Conservation (phyloP, 2,113 vertebrate genomes). For the Agapornis roseicollis region DNA sequence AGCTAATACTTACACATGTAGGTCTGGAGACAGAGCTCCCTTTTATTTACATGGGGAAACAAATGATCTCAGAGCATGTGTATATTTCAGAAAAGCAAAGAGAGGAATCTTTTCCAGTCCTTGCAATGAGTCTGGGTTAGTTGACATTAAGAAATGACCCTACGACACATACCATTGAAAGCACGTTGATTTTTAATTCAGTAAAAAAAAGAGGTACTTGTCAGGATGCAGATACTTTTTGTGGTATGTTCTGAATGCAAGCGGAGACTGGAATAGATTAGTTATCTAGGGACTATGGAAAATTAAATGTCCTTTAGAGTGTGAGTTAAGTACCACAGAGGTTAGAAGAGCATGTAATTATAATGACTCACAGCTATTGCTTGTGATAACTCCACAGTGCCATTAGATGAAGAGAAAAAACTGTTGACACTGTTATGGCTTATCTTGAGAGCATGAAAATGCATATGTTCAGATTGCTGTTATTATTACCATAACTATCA, state of each 20-base stretch:
- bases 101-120: neutral
- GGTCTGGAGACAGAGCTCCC: neutral
- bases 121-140: neutral
- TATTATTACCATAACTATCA: neutral
- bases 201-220: neutral
- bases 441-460: neutral
- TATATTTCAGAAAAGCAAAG: neutral
- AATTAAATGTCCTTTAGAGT: neutral
- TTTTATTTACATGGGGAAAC: conserved; percentile 18
- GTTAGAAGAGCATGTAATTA: neutral
- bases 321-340: neutral
- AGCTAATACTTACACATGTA: neutral
- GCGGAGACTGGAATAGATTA: neutral
- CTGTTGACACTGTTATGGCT: neutral
- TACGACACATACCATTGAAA: neutral
- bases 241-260: neutral
- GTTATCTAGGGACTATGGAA: neutral
- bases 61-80: neutral
- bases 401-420: neutral
- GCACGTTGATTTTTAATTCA: neutral
- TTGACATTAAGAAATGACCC: neutral
- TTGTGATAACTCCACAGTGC: neutral
- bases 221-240: neutral
- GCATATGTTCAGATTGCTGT: neutral
- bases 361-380: neutral